Evolutionary conservation across 1,140 invertebrate species (phyloP), one percentile per base, ranked within the genome.

Genomic region (Drosophila burlai): DNA sequence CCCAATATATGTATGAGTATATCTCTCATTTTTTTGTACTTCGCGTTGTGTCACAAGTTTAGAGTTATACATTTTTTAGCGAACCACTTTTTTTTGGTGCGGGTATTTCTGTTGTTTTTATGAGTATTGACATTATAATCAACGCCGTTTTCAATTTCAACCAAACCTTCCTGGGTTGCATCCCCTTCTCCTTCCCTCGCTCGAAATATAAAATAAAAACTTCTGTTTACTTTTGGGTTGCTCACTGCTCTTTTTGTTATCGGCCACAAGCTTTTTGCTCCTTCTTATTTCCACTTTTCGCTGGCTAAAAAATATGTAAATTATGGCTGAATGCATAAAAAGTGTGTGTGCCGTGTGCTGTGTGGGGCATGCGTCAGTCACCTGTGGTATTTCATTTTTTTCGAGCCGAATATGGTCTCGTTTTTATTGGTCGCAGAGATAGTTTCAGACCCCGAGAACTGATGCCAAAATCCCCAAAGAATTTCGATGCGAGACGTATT

Each of bases 51-150:
- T 80, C 76, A 60, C 76, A 60, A 63, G 65, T 52, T 66, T 73
- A 60, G 47, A 46, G 54, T 52, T 73, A 43, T 73, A 50, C 55
- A 72, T 61, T 72, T 73, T 73, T 71, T 72, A 16, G 46, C 21
- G 38, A 60, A 38, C 43, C 38, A 59, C 49, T 59, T 43, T 54
- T 18, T 24, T 24, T 24, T 45, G 59, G 42, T 24, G 5, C 52
- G 18, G 21, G 45, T 59, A 43, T 76, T 76, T 72, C 45, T 61
- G 54, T 74, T 79, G 59, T 81, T 84, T 87, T 84, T 89, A 89
- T 81, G 81, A 84, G 77, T 89, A 89, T 89, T 89, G 84, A 89
- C 84, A 89, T 89, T 84, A 89, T 89, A 89, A 89, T 89, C 85
- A 89, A 89, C 84, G 84, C 85, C 81, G 84, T 89, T 89, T 89